phyloP scores from a whole-genome alignment of 2,888 invertebrate species.

The Euzophera pinguis region DNA sequence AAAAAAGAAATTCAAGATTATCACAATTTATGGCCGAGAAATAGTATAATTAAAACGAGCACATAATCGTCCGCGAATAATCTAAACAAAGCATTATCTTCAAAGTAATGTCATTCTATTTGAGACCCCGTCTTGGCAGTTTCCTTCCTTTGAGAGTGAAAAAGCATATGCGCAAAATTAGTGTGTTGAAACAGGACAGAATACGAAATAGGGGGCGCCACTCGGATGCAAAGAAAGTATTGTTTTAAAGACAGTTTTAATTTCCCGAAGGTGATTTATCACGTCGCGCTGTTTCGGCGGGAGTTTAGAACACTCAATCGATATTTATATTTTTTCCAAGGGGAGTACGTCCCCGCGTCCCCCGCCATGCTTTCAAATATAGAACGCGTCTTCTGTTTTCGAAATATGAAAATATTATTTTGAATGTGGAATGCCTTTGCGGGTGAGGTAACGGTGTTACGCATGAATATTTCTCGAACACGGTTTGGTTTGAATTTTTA shows the following conservation, averaged over 20 bases:
- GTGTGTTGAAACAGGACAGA: slow-evolving; percentile 25
- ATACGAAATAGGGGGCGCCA: slow-evolving; percentile 35
- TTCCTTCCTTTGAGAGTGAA: slow-evolving; percentile 19
- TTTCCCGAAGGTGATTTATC: slow-evolving; percentile 80
- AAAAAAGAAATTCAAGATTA: background rate
- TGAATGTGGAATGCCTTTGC: slow-evolving; percentile 65
- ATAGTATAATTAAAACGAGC: slow-evolving; percentile 15
- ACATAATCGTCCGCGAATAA: slow-evolving; percentile 25
- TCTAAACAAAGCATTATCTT: slow-evolving; percentile 24
- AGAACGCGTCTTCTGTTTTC: slow-evolving; percentile 59
- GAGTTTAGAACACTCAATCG: slow-evolving; percentile 40
- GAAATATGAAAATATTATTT: slow-evolving; percentile 60
- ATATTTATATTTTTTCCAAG: slow-evolving; percentile 54
- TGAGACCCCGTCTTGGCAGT: slow-evolving; percentile 19
- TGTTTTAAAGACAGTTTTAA: slow-evolving; percentile 79
- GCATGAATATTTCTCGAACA: slow-evolving; percentile 20
- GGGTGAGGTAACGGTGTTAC: slow-evolving; percentile 54
- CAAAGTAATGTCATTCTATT: slow-evolving; percentile 24
- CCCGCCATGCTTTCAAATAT: slow-evolving; percentile 72
- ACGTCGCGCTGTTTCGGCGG: slow-evolving; percentile 49
- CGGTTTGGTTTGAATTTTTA: slow-evolving; percentile 22
- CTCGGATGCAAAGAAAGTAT: slow-evolving; percentile 63
- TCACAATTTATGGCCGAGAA: background rate
- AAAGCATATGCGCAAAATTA: slow-evolving; percentile 14
- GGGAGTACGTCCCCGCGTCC: slow-evolving; percentile 59